Percentiles rank a stretch among this genome's conserved stretches.
phyloP scores from a whole-genome alignment of 1,140 invertebrate species.

The Apis dorsata region DNA sequence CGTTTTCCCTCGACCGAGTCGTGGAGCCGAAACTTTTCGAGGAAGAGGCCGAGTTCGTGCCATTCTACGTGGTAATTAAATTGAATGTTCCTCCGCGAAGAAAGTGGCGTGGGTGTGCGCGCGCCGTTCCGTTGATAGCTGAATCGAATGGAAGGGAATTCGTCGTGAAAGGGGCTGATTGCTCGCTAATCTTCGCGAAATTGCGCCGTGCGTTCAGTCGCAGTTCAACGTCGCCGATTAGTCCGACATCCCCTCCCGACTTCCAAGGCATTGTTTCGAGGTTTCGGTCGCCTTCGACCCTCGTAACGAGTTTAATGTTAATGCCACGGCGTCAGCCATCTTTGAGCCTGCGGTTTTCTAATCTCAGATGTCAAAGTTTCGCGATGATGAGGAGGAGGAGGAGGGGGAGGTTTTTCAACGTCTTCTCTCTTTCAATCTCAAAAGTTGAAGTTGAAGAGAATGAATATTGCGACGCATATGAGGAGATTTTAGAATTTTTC shows the following conservation, averaged over 20 bases:
- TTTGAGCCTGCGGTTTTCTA: neutral
- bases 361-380: too few relatives aligned
- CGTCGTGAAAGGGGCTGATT: conserved; percentile 64
- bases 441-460: too few relatives aligned
- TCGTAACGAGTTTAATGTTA: too few relatives aligned
- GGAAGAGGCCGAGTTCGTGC: conserved; percentile 40
- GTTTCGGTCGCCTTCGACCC: conserved; percentile 9
- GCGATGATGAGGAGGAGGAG: too few relatives aligned
- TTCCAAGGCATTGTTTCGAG: conserved; percentile 60
- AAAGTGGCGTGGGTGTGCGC: conserved; percentile 49
- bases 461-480: too few relatives aligned
- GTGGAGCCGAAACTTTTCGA: conserved; percentile 33
- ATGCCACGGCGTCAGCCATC: too few relatives aligned
- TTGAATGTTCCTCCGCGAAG: conserved; percentile 59
- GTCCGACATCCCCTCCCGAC: conserved; percentile 58
- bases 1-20: conserved; percentile 17
- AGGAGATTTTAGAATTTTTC: too few relatives aligned
- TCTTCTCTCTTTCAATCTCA: neutral
- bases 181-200: conserved; percentile 66
- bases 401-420: too few relatives aligned
- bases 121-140: conserved; percentile 46
- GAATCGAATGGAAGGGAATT: conserved; percentile 60
- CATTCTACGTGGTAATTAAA: conserved; percentile 62
- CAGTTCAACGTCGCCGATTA: conserved; percentile 62
- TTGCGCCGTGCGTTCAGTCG: conserved; percentile 49